Conservation (phyloP, 2,113 vertebrate species). For the Lonchura striata region DNA sequence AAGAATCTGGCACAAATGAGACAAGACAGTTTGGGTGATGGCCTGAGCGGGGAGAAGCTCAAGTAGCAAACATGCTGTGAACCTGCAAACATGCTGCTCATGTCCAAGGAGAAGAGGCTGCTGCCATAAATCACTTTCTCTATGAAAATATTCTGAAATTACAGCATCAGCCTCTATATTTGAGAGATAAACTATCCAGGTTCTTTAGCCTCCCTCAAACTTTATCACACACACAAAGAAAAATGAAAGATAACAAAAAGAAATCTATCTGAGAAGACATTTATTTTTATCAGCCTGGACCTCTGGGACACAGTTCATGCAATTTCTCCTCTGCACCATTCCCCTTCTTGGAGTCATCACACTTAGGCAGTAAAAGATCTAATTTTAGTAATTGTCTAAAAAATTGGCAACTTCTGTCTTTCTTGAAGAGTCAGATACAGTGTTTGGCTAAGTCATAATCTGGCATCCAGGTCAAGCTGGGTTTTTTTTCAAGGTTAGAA, state of each 20-base stretch:
- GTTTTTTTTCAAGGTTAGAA: not conserved
- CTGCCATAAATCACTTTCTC: not conserved
- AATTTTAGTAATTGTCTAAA: not conserved
- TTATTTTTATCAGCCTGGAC: not conserved
- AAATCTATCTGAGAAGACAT: not conserved
- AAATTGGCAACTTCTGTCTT: not conserved
- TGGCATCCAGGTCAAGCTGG: not conserved
- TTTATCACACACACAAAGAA: not conserved
- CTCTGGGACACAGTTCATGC: not conserved
- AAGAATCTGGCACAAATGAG: not conserved
- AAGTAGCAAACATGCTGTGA: accelerated
- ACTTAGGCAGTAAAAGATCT: not conserved
- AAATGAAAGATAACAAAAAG: not conserved
- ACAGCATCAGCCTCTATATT: not conserved
- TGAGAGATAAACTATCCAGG: not conserved
- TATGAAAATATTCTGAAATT: not conserved
- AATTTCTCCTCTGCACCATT: not conserved
- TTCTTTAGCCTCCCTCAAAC: not conserved
- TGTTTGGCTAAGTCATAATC: not conserved
- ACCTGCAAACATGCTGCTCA: not conserved
- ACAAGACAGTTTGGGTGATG: not conserved
- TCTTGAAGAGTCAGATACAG: not conserved
- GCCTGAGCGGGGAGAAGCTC: not conserved
- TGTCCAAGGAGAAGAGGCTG: not conserved
- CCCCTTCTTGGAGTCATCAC: not conserved